A percentile compares a stretch with the other conserved stretches of the same genome.
phyloP scores from a whole-genome alignment of 1,140 invertebrate genomes.

The Geopemphigus sp. region DNA sequence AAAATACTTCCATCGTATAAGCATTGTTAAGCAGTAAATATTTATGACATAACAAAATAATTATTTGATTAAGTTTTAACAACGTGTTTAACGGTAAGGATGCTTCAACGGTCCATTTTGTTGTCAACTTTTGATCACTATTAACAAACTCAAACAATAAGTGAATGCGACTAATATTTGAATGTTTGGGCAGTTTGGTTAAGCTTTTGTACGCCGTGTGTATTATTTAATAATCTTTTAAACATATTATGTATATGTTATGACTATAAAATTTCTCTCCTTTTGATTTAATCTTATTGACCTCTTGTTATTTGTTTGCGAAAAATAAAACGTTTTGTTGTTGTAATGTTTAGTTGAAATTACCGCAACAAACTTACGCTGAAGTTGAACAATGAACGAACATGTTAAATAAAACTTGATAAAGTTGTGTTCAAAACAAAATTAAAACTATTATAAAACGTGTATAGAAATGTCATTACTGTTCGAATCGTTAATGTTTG shows the following conservation, averaged over 20 bases:
- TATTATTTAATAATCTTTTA: not conserved
- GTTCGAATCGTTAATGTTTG: too few relatives aligned
- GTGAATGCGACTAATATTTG: not conserved
- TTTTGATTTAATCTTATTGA: conserved; percentile 7
- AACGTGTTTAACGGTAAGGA: not conserved
- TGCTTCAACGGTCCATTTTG: not conserved
- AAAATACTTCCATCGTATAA: not conserved
- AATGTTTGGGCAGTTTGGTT: not conserved
- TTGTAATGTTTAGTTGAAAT: not conserved
- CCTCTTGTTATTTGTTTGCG: not conserved
- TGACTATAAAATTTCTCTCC: not conserved
- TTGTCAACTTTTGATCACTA: not conserved
- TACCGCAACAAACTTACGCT: not conserved
- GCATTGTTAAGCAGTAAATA: not conserved
- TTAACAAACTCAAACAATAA: not conserved
- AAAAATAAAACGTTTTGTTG: not conserved
- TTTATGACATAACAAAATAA: not conserved
- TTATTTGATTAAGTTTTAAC: not conserved
- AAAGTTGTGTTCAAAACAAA: not conserved
- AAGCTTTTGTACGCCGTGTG: not conserved
- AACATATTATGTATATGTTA: not conserved
- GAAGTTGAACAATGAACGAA: not conserved
- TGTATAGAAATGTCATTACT: too few relatives aligned
- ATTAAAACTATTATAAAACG: not conserved
- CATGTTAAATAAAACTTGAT: not conserved